Conservation (phyloP, 2,888 invertebrate genomes). For the Neuroscelio doddi region DNA sequence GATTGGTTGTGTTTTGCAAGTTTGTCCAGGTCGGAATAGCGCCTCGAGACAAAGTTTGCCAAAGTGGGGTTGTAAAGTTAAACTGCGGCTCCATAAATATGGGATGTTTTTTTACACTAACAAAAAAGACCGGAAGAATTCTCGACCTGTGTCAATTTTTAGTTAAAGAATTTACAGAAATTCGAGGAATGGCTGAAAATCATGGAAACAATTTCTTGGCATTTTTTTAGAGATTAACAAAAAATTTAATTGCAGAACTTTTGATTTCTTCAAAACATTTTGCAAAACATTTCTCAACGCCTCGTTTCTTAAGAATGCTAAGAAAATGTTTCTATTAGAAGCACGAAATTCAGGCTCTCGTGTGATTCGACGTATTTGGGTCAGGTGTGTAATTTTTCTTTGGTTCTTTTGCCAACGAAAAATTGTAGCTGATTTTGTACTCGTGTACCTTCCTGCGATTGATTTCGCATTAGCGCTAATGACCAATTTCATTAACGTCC, state of each 20-base stretch:
- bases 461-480: conserved; percentile 9
- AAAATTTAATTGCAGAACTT: no score
- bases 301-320: no score
- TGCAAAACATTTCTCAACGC: no score
- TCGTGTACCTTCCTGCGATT: neutral
- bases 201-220: no score
- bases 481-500: conserved; percentile 20
- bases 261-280: no score
- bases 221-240: no score
- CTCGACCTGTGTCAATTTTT: neutral
- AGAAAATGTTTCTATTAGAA: no score
- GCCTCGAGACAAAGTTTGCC: conserved; percentile 3
- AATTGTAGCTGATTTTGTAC: conserved; percentile 5
- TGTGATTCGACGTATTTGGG: neutral
- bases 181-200: no score
- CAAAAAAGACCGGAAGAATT: neutral
- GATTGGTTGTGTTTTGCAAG: no score
- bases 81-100: neutral
- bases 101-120: neutral
- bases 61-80: neutral
- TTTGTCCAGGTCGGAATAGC: conserved; percentile 11
- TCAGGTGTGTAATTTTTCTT: conserved; percentile 5
- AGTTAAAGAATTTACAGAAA: no score
- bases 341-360: no score
- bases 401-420: conserved; percentile 9